Conservation (phyloP, 1,140 invertebrate genomes). For the Nomia melanderi region DNA sequence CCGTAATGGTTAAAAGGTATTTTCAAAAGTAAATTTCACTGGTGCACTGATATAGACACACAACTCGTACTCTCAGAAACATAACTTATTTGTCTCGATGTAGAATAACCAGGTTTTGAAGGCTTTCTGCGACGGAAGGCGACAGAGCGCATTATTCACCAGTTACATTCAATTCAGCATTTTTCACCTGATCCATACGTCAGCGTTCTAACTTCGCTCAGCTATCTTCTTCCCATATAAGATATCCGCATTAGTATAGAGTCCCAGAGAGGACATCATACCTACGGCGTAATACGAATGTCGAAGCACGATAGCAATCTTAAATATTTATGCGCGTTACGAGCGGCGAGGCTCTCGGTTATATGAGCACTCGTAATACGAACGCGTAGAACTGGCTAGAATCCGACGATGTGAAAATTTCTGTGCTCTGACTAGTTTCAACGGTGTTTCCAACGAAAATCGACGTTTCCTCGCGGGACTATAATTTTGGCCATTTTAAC, state of each 20-base stretch:
- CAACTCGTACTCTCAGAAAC: too few species aligned
- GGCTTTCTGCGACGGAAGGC: not conserved
- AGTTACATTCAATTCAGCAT: not conserved
- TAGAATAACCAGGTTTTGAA: too few species aligned
- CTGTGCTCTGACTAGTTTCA: too few species aligned
- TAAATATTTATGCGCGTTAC: conserved; percentile 42
- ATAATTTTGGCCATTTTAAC: too few species aligned
- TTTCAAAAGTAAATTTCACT: too few species aligned
- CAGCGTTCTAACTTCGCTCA: not conserved
- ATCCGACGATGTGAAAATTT: too few species aligned
- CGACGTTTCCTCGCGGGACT: too few species aligned
- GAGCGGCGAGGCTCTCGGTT: conserved; percentile 15
- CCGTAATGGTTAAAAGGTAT: too few species aligned
- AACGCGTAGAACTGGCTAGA: too few species aligned
- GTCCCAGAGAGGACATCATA: not conserved
- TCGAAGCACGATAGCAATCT: conserved; percentile 52
- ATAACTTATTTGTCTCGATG: too few species aligned
- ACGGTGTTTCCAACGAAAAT: too few species aligned
- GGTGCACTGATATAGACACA: too few species aligned
- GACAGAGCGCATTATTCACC: not conserved
- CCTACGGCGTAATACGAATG: conserved; percentile 4
- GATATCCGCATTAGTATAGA: not conserved
- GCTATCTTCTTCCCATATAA: not conserved
- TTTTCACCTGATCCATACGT: not conserved
- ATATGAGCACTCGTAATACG: conserved; percentile 12